These are phyloP conservation scores for Acrocephalus kingi DNA, from an alignment of 2,113 vertebrate species.

Conservation along the genomic window DNA sequence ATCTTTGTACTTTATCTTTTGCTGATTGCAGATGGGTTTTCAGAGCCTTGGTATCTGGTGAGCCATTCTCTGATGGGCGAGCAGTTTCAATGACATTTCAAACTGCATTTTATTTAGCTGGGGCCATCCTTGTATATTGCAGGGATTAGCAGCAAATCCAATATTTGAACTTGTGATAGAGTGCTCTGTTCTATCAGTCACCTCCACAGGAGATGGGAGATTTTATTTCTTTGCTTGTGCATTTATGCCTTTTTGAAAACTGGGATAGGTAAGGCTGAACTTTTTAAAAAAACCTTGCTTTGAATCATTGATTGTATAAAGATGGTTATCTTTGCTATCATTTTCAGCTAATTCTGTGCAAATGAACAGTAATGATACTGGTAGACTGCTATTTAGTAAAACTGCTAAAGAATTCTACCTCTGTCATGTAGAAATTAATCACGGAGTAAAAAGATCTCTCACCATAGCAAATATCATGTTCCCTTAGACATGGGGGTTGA, in stretches of 20 bases:
- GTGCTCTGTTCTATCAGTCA: fast-evolving
- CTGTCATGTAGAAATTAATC: not conserved
- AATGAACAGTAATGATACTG: not conserved
- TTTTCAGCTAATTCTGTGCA: not conserved
- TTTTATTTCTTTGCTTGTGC: not conserved
- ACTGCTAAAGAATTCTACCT: not conserved
- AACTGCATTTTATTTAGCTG: not conserved
- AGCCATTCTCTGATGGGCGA: not conserved
- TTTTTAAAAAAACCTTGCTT: not conserved
- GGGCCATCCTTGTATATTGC: not conserved
- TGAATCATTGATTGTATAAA: not conserved
- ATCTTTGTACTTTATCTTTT: not conserved
- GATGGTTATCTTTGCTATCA: not conserved
- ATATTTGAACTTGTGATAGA: not conserved
- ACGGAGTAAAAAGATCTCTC: not conserved
- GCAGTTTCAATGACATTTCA: not conserved
- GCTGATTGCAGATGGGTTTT: not conserved
- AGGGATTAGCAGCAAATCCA: constrained; percentile 1
- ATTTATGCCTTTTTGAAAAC: not conserved
- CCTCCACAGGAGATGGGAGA: not conserved
- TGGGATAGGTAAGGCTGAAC: not conserved
- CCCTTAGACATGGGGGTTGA: not conserved
- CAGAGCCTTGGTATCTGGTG: not conserved
- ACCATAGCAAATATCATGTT: not conserved
- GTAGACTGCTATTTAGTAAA: not conserved